Evolutionary conservation across 2,797 vertebrate species (phyloP), one percentile per base, ranked within the genome.

Genomic region (Poecilia picta): DNA sequence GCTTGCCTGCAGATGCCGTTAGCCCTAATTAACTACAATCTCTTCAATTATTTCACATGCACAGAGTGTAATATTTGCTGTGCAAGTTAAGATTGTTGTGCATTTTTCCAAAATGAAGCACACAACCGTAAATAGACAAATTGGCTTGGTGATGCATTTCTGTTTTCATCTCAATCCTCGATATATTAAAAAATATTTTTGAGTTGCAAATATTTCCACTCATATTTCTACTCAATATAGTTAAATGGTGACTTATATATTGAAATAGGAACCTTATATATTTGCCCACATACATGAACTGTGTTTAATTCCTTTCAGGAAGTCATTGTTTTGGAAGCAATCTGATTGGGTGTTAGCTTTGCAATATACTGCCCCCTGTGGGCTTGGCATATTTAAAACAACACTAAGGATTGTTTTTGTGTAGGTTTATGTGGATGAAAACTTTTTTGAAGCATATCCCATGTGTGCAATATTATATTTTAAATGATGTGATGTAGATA

Each of bases 1-100:
- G 74, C 62, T 79, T 72, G 25, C 47, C 77, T 83, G 80, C 46
- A 73, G 70, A 81, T 55, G 43, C 13, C 41, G 75, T 74, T 74
- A 57, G 18, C 72, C 25, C 55, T 23, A 47, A 71, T 66, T 18
- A 75, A 15, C 77, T 39, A 46, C 5, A 76, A 62, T 74, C 2
- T 6, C 70, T 28, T 80, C 13, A 43, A 73, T 79, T 33, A 59
- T 83, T 86, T 74, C 72, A 45, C 51, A 72, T 41, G n/a, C 66
- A 64, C 36, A 74, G 31, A 71, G n/a, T 15, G 25, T n/a, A 70
- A 71, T 18, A 36, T 53, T 28, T 49, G 41, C 8, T 72, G 18
- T 74, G 36, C 16, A 31, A 41, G 7, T 31, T 53, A 16, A 47
- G 6, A 47, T 20, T 66, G 23, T 23, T 66, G 11, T 16, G 36